Evolutionary conservation across 2,888 invertebrate species (phyloP).

Genomic region (Amphipyra berbera): DNA sequence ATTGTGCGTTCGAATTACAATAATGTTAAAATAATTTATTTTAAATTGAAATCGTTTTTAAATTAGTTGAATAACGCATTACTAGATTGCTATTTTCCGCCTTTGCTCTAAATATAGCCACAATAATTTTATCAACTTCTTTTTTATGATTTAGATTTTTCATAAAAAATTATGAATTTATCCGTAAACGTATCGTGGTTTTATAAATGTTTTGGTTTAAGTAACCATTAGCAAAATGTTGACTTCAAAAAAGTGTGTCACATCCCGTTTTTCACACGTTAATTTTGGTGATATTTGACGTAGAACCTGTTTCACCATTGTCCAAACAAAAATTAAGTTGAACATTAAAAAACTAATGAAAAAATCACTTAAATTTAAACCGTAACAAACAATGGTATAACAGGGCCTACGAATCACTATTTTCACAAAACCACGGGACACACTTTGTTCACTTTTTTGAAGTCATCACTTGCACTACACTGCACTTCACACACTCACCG

Average conservation of each 20-base stretch:
- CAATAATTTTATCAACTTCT: not conserved
- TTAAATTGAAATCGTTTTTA: slow-evolving; percentile 5
- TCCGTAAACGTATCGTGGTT: not conserved
- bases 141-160: not conserved
- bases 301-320: slow-evolving; percentile 60
- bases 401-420: slow-evolving; percentile 58
- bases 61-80: not conserved
- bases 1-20: not conserved
- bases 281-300: slow-evolving; percentile 28
- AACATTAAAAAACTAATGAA: slow-evolving; percentile 12
- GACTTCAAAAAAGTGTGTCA: slow-evolving; percentile 87
- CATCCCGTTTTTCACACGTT: slow-evolving; percentile 55
- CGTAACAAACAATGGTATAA: slow-evolving; percentile 52
- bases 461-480: slow-evolving; percentile 80
- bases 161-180: not conserved
- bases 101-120: not conserved
- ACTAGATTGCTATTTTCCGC: slow-evolving; percentile 7
- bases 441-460: slow-evolving; percentile 81
- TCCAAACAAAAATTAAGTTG: slow-evolving; percentile 42
- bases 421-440: slow-evolving; percentile 71
- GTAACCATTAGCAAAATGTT: slow-evolving; percentile 61
- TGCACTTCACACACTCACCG: slow-evolving; percentile 85
- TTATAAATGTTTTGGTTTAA: not conserved
- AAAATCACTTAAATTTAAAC: slow-evolving; percentile 20
- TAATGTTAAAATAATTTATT: not conserved